These are phyloP conservation scores for Caranx ignobilis DNA, from an alignment of 2,113 vertebrate species.

Conservation along the genomic window DNA sequence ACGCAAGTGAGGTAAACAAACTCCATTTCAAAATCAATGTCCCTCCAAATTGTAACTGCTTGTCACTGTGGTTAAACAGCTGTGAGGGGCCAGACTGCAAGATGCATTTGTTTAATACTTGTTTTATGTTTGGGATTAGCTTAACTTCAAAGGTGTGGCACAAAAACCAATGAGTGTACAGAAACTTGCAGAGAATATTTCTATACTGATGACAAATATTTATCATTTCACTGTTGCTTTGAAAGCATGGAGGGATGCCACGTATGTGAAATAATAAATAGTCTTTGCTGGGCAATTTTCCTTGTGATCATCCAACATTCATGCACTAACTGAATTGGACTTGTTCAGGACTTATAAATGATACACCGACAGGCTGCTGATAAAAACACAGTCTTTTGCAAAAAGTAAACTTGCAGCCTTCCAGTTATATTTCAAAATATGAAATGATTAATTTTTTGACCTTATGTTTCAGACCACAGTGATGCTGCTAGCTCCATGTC, in stretches of 20 bases:
- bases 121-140: conserved; percentile 23
- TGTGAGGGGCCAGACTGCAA: conserved; percentile 42
- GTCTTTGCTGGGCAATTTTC: background rate
- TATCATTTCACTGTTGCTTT: conserved; percentile 10
- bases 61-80: conserved; percentile 56
- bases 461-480: background rate
- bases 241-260: background rate
- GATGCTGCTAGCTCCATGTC: background rate
- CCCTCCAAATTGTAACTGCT: conserved; percentile 53
- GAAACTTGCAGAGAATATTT: background rate
- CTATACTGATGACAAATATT: background rate
- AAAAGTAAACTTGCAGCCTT: background rate
- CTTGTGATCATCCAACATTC: background rate
- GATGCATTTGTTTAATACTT: conserved; percentile 22
- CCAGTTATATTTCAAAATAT: background rate
- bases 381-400: background rate
- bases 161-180: conserved; percentile 8
- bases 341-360: background rate
- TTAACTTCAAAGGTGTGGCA: background rate
- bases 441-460: too few species aligned
- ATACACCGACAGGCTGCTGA: background rate
- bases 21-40: conserved; percentile 72
- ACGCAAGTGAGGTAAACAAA: conserved; percentile 57
- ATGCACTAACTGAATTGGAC: background rate
- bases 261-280: conserved; percentile 6